A percentile compares a stretch with the other conserved stretches of the same genome.
Conservation (phyloP, 2,797 vertebrate genomes). For the Geotria australis region DNA sequence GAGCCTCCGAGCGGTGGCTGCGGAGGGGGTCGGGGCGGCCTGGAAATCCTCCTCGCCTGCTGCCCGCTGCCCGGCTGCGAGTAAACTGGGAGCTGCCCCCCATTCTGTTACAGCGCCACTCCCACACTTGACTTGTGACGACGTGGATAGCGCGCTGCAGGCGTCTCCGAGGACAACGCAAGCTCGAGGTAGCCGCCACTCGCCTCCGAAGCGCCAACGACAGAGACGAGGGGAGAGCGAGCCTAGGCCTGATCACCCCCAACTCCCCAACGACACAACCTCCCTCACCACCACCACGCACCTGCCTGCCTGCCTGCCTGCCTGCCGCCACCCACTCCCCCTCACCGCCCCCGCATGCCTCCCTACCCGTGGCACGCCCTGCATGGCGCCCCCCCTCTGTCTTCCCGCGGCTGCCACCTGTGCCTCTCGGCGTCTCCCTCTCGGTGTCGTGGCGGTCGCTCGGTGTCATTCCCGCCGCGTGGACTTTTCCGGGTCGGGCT, state of each 20-base stretch:
- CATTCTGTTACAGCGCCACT: slow-evolving; percentile 56
- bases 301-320: background rate
- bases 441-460: no score
- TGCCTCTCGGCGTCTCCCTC: no score
- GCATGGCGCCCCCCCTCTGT: no score
- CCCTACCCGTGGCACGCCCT: no score
- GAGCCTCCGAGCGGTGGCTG: no score
- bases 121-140: slow-evolving; percentile 75
- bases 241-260: background rate
- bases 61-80: background rate
- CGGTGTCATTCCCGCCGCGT: no score
- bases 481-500: no score
- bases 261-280: background rate
- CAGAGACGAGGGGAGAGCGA: slow-evolving; percentile 36
- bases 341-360: no score
- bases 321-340: background rate
- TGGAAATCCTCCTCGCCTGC: no score
- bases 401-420: no score
- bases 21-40: no score
- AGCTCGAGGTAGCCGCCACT: slow-evolving; percentile 16
- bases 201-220: no score
- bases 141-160: slow-evolving; percentile 76
- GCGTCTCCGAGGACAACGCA: slow-evolving; percentile 71
- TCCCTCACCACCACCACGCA: background rate
- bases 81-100: slow-evolving; percentile 5